phyloP scores from a whole-genome alignment of 2,888 invertebrate genomes.

The Euclidia mi region DNA sequence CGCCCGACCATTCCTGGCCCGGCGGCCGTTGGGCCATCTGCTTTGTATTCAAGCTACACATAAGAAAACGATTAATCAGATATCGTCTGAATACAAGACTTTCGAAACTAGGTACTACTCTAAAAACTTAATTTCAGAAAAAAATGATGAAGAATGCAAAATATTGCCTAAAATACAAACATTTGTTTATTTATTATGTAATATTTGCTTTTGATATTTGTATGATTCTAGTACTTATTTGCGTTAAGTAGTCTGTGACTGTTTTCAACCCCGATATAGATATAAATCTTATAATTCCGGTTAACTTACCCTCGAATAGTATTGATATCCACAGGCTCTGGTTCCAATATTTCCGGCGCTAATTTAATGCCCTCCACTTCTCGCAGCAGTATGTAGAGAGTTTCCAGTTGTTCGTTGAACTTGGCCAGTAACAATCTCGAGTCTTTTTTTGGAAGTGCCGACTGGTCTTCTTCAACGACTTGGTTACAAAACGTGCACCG shows the following conservation, averaged over 20 bases:
- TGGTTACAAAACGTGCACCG: constrained; percentile 97
- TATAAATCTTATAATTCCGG: not conserved
- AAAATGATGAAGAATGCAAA: too few relatives aligned
- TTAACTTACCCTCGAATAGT: constrained; percentile 93
- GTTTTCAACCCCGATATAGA: too few relatives aligned
- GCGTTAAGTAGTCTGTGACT: too few relatives aligned
- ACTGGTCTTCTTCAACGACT: constrained; percentile 98
- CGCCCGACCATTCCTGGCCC: constrained; percentile 97
- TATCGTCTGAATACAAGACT: too few relatives aligned
- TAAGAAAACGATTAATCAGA: not conserved
- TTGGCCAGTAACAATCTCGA: constrained; percentile 96
- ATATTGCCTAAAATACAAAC: too few relatives aligned
- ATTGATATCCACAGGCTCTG: constrained; percentile 97
- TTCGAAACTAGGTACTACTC: too few relatives aligned
- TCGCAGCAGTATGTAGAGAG: constrained; percentile 96
- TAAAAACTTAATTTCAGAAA: too few relatives aligned
- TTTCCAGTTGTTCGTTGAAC: constrained; percentile 98
- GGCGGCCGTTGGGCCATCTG: constrained; percentile 83
- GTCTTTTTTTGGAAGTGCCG: constrained; percentile 97
- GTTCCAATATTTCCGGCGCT: constrained; percentile 97
- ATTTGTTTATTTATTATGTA: too few relatives aligned
- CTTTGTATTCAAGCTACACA: constrained; percentile 76
- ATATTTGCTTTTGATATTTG: too few relatives aligned
- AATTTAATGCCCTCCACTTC: constrained; percentile 98
- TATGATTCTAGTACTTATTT: too few relatives aligned